phyloP scores from a whole-genome alignment of 2,797 vertebrate species.

The Thalassophryne amazonica region DNA sequence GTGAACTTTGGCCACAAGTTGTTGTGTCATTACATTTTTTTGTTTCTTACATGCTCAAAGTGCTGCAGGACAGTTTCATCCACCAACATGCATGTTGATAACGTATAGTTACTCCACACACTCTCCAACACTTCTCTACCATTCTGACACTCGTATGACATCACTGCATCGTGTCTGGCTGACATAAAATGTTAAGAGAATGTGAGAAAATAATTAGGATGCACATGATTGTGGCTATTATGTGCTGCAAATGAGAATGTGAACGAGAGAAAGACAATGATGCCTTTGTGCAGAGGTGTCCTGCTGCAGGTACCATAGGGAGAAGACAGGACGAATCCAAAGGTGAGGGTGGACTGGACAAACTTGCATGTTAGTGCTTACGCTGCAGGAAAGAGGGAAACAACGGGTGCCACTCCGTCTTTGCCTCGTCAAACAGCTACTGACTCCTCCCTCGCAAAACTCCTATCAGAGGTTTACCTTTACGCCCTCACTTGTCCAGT shows the following conservation, averaged over 20 bases:
- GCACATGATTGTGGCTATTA: no score
- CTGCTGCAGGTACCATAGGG: constrained; percentile 29
- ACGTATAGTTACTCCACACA: no score
- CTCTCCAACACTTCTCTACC: no score
- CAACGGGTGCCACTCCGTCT: constrained; percentile 60
- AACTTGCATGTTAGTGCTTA: constrained; percentile 70
- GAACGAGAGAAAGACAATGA: constrained; percentile 15
- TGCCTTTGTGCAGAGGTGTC: constrained; percentile 24
- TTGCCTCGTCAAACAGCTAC: constrained; percentile 58
- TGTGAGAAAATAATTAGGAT: no score
- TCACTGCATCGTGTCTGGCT: no score
- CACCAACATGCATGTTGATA: no score
- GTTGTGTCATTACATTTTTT: no score
- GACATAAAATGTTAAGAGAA: no score
- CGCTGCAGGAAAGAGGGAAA: constrained; percentile 66
- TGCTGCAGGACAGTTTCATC: no score
- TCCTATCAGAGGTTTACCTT: constrained; percentile 59
- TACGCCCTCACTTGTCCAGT: constrained; percentile 21
- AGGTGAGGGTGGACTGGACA: constrained; percentile 61
- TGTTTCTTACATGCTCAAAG: no score
- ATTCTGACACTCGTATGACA: no score
- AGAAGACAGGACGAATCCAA: constrained; percentile 49
- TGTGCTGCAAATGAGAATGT: constrained; percentile 5
- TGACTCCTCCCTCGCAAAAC: constrained; percentile 61
- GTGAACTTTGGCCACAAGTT: no score